Evolutionary conservation across 2,113 vertebrate genomes (phyloP).

Genomic region (Pteronura brasiliensis): DNA sequence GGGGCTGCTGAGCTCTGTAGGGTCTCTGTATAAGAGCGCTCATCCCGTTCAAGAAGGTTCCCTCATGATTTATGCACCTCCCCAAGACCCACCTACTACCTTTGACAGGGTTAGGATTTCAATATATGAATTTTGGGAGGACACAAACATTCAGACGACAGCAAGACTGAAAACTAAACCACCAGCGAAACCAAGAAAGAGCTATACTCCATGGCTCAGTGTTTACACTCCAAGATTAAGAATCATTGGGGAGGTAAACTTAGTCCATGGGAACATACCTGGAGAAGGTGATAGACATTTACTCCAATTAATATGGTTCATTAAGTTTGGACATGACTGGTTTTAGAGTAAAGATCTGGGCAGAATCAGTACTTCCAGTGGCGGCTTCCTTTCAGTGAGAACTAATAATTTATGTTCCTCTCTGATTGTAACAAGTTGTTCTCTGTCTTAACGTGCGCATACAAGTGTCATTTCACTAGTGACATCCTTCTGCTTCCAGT

Average conservation of each 20-base stretch:
- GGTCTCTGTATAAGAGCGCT: background rate
- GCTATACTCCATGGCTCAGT: background rate
- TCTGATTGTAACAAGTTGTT: background rate
- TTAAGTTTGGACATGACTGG: background rate
- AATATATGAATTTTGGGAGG: background rate
- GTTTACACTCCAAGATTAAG: background rate
- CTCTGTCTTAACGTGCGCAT: background rate
- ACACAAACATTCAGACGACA: background rate
- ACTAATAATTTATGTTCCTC: background rate
- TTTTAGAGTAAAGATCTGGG: background rate
- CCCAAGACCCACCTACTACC: background rate
- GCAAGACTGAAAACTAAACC: background rate
- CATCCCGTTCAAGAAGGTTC: background rate
- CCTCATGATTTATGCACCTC: background rate
- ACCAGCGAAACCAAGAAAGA: background rate
- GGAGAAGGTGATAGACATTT: background rate
- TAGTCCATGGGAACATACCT: background rate
- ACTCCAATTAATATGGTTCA: background rate
- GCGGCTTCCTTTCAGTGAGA: background rate
- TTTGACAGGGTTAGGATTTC: background rate
- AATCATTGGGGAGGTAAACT: background rate
- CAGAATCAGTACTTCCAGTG: background rate
- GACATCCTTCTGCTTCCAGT: background rate
- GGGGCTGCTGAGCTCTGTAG: background rate
- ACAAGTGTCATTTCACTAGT: background rate